Conservation (phyloP, 2,797 vertebrate species). For the Cercopithecus neglectus region DNA sequence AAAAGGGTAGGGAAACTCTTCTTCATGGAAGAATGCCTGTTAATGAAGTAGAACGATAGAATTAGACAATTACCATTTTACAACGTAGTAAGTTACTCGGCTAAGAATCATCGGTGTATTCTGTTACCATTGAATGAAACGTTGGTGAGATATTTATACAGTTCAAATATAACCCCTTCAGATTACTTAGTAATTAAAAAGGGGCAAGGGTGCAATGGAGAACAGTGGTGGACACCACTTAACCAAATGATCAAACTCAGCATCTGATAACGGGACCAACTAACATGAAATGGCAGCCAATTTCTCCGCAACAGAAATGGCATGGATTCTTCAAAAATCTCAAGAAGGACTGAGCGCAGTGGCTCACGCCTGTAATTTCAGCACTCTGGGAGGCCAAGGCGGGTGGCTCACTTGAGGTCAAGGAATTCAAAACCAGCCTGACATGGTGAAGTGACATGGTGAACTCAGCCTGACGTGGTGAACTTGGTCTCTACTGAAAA, state of each 20-base stretch:
- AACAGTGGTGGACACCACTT: background rate
- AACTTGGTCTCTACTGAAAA: background rate
- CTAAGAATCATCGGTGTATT: background rate
- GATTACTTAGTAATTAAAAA: background rate
- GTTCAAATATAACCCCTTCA: background rate
- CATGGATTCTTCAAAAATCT: background rate
- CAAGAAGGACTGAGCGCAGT: background rate
- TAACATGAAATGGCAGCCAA: background rate
- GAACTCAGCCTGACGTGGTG: background rate
- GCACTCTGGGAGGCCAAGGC: background rate
- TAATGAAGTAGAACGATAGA: background rate
- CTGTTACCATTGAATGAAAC: background rate
- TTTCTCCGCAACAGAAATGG: background rate
- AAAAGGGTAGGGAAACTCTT: background rate
- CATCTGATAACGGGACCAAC: background rate
- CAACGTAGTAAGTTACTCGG: background rate
- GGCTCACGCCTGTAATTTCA: background rate
- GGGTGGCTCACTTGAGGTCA: background rate
- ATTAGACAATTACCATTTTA: background rate
- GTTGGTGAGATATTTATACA: background rate
- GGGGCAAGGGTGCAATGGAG: background rate
- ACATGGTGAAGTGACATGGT: background rate
- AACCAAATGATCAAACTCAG: background rate
- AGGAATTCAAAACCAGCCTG: background rate
- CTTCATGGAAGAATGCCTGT: background rate